Evolutionary conservation across 2,797 vertebrate genomes (phyloP), one percentile per base, ranked within the genome.

Genomic region (Sebastes taczanowskii): DNA sequence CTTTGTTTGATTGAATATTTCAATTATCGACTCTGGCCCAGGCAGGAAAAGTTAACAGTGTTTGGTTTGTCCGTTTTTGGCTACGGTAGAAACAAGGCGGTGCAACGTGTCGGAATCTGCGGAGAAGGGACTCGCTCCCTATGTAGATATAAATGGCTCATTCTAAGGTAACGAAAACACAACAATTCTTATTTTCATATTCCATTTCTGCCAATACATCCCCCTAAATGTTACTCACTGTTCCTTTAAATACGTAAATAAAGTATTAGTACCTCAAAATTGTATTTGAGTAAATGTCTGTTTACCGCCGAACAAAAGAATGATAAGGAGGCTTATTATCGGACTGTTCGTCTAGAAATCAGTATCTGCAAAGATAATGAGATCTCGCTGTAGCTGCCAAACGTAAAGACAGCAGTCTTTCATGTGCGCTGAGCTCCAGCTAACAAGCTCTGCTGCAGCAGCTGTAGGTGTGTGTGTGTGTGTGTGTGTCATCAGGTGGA

Each of bases 391-490:
- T 65, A 55, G 68, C 38, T 69, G 68, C 60, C 68, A 69, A 65
- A 77, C 61, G 34, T 77, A 66, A 78, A 67, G 73, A 68, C 78
- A 79, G 49, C 66, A 67, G 62, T 85, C 80, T 82, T 80, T 83
- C 78, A 77, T 81, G 59, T 84, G 49, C 18, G 22, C 67, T 66
- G 75, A 83, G 71, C 49, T 78, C 72, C 61, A 20, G n/a, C 67
- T 89, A 86, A 83, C 79, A 77, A 87, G 84, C 80, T 64, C 61
- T 53, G 74, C 80, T 35, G 73, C 79, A 73, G 76, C 63, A 71
- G 55, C 61, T 65, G 80, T 58, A 62, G 23, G 71, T 75, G 64
- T 35, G 29, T 11, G 69, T 71, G 69, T 60, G 64, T 27, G 42
- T 59, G 71, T 68, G 69, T 29, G 60, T 60, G 61, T 65, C 13